These are phyloP conservation scores for Psephotus haematonotus DNA, from an alignment of 2,113 vertebrate genomes.

Conservation along the genomic window DNA sequence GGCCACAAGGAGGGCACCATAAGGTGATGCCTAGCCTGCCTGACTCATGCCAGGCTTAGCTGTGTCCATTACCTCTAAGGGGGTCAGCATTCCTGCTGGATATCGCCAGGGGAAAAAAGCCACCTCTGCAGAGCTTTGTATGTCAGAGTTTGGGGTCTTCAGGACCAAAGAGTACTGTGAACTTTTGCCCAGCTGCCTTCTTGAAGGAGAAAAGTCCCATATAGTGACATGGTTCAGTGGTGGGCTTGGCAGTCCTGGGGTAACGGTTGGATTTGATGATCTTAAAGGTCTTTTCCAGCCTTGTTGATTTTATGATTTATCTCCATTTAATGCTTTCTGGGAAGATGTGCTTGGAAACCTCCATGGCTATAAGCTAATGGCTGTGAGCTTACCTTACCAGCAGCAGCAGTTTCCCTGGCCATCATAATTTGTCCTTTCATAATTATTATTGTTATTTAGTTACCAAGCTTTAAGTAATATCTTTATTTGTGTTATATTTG, in stretches of 20 bases:
- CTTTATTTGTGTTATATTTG: background rate
- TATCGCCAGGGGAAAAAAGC: fast-evolving
- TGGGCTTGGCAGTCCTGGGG: background rate
- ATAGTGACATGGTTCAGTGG: background rate
- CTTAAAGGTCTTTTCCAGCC: background rate
- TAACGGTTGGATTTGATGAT: background rate
- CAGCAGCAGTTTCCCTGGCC: background rate
- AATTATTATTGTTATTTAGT: background rate
- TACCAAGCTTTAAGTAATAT: background rate
- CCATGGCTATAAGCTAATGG: background rate
- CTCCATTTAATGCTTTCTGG: background rate
- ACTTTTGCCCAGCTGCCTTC: background rate
- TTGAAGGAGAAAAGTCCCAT: background rate
- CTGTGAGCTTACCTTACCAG: background rate
- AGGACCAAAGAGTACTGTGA: background rate
- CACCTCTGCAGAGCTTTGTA: background rate
- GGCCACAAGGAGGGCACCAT: background rate
- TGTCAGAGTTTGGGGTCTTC: background rate
- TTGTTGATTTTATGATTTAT: background rate
- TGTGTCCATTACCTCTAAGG: background rate
- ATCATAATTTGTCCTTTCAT: background rate
- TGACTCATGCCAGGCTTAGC: fast-evolving
- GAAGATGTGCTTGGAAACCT: background rate
- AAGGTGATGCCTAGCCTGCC: background rate
- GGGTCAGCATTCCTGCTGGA: background rate